These are phyloP conservation scores for Fukomys damarensis DNA, from an alignment of 2,113 vertebrate genomes.

Conservation along the genomic window DNA sequence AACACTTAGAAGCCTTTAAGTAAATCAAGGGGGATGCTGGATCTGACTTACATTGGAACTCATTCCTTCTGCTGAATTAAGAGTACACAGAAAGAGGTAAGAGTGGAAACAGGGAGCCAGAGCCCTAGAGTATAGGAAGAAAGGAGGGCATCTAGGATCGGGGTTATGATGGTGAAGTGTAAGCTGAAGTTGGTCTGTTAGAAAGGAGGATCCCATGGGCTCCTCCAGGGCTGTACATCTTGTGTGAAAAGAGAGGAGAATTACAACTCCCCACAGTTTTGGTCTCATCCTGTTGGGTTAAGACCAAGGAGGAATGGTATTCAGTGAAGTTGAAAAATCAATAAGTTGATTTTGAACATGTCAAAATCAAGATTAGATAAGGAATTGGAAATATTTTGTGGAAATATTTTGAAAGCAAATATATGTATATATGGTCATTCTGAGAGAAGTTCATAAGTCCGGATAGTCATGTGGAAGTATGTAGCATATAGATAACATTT, in stretches of 20 bases:
- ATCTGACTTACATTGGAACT: background rate
- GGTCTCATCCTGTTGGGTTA: too few relatives aligned
- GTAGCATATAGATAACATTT: background rate
- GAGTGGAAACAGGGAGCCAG: background rate
- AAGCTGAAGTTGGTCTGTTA: fast-evolving
- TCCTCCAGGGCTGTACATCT: background rate
- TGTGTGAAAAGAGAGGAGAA: background rate
- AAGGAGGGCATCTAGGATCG: background rate
- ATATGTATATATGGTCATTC: too few relatives aligned
- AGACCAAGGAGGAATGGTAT: background rate
- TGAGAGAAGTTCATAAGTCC: background rate
- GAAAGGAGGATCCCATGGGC: too few relatives aligned
- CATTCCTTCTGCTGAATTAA: background rate
- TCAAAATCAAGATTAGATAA: background rate
- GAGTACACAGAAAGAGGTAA: background rate
- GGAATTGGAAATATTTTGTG: background rate
- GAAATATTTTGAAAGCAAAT: background rate
- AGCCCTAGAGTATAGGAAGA: background rate
- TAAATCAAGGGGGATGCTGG: background rate
- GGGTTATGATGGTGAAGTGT: too few relatives aligned
- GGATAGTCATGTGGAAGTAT: background rate
- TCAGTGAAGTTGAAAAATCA: background rate
- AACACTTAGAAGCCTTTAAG: background rate
- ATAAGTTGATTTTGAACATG: background rate
- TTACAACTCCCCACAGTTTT: background rate